phyloP scores from a whole-genome alignment of 2,113 vertebrate genomes.

The Gymnocephalus cernua region DNA sequence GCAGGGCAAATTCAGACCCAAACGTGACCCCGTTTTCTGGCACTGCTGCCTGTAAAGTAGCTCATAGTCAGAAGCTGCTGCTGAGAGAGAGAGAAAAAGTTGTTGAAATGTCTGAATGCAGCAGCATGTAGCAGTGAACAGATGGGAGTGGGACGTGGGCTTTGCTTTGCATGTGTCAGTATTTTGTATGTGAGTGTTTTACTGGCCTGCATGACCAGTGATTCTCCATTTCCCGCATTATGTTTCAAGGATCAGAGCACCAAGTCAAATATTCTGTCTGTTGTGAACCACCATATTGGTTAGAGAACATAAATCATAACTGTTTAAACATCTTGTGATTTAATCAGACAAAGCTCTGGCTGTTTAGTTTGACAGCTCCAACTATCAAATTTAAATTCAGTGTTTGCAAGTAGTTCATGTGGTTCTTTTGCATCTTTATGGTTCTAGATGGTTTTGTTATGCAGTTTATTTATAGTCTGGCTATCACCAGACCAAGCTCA shows the following conservation, averaged over 20 bases:
- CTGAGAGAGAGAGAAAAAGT: background rate
- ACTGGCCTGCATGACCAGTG: conserved; percentile 37
- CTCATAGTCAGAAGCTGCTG: background rate
- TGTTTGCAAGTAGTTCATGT: background rate
- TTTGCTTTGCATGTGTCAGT: conserved; percentile 55
- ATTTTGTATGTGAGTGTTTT: conserved; percentile 35
- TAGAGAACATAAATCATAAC: background rate
- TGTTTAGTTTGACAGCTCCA: too few species aligned
- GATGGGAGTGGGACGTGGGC: conserved; percentile 74
- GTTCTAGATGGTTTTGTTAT: background rate
- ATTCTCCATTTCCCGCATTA: conserved; percentile 11
- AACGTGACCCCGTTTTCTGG: conserved; percentile 55
- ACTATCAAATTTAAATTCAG: background rate
- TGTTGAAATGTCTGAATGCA: background rate
- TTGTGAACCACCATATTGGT: conserved; percentile 1
- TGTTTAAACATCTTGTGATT: too few species aligned
- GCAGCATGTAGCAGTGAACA: conserved; percentile 59
- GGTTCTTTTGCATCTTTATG: background rate
- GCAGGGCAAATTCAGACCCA: conserved; percentile 34
- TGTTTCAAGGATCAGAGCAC: conserved; percentile 14
- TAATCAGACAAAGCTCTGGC: too few species aligned
- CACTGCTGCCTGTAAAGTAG: background rate
- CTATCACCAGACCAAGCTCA: too few species aligned
- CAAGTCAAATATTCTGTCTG: conserved; percentile 16
- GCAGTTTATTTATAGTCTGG: conserved; percentile 26